phyloP scores from a whole-genome alignment of 2,113 vertebrate genomes.

The Halichoerus grypus region DNA sequence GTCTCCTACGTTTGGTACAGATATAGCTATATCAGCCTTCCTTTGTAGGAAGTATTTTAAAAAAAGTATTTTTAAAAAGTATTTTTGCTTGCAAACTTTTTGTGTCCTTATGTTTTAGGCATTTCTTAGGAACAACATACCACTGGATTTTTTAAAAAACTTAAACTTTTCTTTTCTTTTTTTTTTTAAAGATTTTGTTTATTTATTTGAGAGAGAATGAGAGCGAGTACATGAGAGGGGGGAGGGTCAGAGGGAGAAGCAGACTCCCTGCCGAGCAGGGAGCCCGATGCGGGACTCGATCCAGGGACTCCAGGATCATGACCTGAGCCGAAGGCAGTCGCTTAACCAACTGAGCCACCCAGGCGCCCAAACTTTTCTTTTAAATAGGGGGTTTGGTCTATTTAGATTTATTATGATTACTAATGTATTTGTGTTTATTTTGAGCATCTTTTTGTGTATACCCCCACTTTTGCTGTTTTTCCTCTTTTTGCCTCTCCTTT shows the following conservation, averaged over 20 bases:
- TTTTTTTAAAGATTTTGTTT: too few species aligned
- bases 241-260: too few species aligned
- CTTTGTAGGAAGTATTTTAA: background rate
- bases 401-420: conserved; percentile 13
- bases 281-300: too few species aligned
- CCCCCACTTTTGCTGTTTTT: background rate
- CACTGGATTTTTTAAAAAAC: background rate
- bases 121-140: background rate
- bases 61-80: background rate
- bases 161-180: background rate
- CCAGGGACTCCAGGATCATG: too few species aligned
- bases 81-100: conserved; percentile 11
- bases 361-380: background rate
- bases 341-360: too few species aligned
- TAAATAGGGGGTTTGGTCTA: background rate
- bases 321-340: too few species aligned
- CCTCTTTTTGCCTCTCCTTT: background rate
- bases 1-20: background rate
- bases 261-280: too few species aligned
- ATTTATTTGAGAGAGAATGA: too few species aligned
- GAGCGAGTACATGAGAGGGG: too few species aligned
- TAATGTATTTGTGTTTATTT: conserved; percentile 28
- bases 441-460: background rate
- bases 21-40: background rate
- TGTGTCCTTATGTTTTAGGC: background rate